These are phyloP conservation scores for Poecile montanus DNA, from an alignment of 2,797 vertebrate species.

Conservation along the genomic window DNA sequence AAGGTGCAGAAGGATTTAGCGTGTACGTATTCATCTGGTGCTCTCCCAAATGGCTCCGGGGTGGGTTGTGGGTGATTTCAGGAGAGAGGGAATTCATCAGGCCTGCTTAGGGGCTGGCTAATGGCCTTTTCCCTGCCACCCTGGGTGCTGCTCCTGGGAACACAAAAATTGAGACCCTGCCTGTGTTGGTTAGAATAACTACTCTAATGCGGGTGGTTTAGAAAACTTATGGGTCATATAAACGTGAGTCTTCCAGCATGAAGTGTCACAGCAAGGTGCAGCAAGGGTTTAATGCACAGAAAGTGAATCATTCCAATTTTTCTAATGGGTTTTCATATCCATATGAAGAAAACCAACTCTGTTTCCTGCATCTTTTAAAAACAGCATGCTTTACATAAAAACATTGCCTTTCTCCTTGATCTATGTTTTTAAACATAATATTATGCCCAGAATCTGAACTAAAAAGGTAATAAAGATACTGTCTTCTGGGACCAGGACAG, in stretches of 20 bases:
- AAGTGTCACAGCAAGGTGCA: slow-evolving; percentile 50
- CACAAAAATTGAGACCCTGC: neutral
- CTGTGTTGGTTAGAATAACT: neutral
- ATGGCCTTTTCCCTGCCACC: neutral
- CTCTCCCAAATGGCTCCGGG: neutral
- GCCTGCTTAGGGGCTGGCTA: neutral
- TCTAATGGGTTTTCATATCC: slow-evolving; percentile 58
- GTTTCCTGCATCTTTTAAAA: slow-evolving; percentile 70
- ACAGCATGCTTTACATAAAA: slow-evolving; percentile 63
- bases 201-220: slow-evolving; percentile 5
- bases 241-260: slow-evolving; percentile 15
- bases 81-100: neutral
- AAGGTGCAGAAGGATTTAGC: neutral
- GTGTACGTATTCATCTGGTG: neutral
- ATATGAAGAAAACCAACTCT: slow-evolving; percentile 62
- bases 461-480: slow-evolving; percentile 66
- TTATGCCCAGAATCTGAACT: slow-evolving; percentile 59
- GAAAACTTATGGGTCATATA: slow-evolving; percentile 45
- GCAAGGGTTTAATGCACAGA: slow-evolving; percentile 48
- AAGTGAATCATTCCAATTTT: slow-evolving; percentile 57
- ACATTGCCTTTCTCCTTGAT: slow-evolving; percentile 62
- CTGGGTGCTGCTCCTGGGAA: neutral
- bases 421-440: slow-evolving; percentile 68
- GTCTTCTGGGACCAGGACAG: slow-evolving; percentile 57
- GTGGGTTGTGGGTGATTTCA: neutral